A percentile compares a stretch with the other conserved stretches of the same genome.
These are phyloP conservation scores for Struthio camelus DNA, from an alignment of 2,113 vertebrate genomes.

Conservation along the genomic window DNA sequence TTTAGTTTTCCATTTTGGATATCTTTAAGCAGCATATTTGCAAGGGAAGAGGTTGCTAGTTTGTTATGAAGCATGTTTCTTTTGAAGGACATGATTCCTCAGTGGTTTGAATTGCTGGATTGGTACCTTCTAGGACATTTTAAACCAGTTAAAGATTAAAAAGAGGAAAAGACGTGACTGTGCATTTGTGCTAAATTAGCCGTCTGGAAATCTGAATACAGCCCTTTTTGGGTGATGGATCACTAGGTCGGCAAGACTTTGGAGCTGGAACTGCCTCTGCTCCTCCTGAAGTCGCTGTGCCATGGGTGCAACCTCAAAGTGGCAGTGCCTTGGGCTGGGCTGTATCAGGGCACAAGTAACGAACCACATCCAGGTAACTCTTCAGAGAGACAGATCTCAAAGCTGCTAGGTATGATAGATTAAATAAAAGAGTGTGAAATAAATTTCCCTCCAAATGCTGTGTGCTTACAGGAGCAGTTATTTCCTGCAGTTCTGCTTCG, in stretches of 20 bases:
- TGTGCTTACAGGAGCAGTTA: accelerated
- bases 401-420: neutral
- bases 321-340: too few relatives aligned
- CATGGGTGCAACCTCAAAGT: too few relatives aligned
- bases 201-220: neutral
- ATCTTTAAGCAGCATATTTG: neutral
- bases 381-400: neutral
- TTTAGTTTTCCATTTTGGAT: neutral
- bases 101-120: neutral
- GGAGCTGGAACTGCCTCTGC: neutral
- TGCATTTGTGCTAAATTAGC: neutral
- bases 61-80: neutral
- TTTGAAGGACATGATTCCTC: neutral
- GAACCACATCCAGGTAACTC: neutral
- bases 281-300: neutral
- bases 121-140: neutral
- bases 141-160: neutral
- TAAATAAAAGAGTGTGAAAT: neutral
- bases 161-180: neutral
- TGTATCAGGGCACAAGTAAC: neutral
- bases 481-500: neutral
- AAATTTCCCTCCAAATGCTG: accelerated
- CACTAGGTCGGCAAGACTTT: neutral
- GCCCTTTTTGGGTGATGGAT: neutral
- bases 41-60: neutral